phyloP scores from a whole-genome alignment of 2,888 invertebrate species.

The Encarsia formosa region DNA sequence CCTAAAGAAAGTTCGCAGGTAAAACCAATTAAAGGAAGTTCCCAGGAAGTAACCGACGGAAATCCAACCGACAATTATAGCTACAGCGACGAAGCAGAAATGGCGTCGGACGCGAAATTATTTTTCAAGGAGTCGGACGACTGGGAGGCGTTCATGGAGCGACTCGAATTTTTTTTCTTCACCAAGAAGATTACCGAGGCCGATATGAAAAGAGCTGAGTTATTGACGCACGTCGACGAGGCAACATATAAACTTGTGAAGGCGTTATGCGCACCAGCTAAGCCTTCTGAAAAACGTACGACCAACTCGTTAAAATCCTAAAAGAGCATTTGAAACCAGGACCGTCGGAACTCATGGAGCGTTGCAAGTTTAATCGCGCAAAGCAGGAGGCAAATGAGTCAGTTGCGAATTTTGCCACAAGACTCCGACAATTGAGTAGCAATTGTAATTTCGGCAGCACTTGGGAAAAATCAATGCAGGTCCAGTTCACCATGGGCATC shows the following conservation, averaged over 20 bases:
- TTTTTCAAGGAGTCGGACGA: constrained; percentile 15
- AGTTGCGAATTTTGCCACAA: constrained; percentile 11
- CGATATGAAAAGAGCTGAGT: constrained; percentile 16
- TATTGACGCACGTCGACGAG: constrained; percentile 22
- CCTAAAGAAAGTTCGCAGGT: not conserved
- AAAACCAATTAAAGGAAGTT: not conserved
- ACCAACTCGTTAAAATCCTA: constrained; percentile 12
- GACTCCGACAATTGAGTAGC: constrained; percentile 3
- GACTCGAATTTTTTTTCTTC: constrained; percentile 18
- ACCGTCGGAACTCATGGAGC: constrained; percentile 11
- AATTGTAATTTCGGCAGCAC: constrained; percentile 12
- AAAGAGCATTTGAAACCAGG: constrained; percentile 8
- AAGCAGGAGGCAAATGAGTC: constrained; percentile 15
- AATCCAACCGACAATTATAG: not conserved
- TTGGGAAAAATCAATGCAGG: constrained; percentile 5
- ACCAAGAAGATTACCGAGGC: constrained; percentile 16
- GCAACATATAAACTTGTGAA: constrained; percentile 20
- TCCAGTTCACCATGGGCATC: constrained; percentile 16
- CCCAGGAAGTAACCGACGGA: too few species aligned
- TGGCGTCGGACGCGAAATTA: constrained; percentile 1
- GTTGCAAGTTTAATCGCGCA: constrained; percentile 16
- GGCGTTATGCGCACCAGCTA: constrained; percentile 16
- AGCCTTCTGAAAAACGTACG: constrained; percentile 16
- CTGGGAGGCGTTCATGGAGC: constrained; percentile 20
- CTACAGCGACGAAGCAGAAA: not conserved